Evolutionary conservation across 2,797 vertebrate genomes (phyloP), one percentile per base, ranked within the genome.

Genomic region (Echeneis naucrates): DNA sequence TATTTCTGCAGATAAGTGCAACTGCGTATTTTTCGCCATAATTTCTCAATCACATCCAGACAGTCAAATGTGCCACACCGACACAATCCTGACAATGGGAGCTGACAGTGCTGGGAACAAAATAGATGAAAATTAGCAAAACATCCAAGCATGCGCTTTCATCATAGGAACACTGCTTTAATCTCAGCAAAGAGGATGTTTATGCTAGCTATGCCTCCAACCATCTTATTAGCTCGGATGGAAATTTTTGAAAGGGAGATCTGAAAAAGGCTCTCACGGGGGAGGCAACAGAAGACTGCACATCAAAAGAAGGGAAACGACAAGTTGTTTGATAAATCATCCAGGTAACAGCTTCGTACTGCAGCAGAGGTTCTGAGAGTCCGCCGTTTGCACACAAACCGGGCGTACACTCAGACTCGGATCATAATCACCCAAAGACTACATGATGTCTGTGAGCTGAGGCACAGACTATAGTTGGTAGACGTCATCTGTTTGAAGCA

Each of bases 181-280:
- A 92, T 93, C 88, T 92, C 71, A 27, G 75, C 66, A 69, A 84
- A 87, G 73, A 76, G 68, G 78, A 75, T 87, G 84, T 86, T 91
- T 84, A 76, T 75, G 77, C 82, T 78, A 55, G 59, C 72, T 70
- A 17, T 59, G 86, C 83, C 85, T 84, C 77, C 67, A 85, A 85
- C 75, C 76, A 86, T 89, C 85, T 77, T 69, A 89, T 87, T 89
- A 88, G 75, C 74, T 66, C 44, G 59, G 79, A 87, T 14, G 67
- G 75, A 80, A 33, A 48, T 37, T 56, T 85, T 59, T 67, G 57
- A 89, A 80, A 75, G 77, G 8, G n/a, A 81, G 78, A 84, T 77
- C 72, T 83, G 68, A 77, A 81, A 84, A 61, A 3, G 47, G 55
- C 68, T 74, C 61, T 42, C 17, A 33, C 16, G 14, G 48, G 48